Base-by-base conservation (phyloP, 2,888 invertebrate species). In the Alloplasta piceator region DNA sequence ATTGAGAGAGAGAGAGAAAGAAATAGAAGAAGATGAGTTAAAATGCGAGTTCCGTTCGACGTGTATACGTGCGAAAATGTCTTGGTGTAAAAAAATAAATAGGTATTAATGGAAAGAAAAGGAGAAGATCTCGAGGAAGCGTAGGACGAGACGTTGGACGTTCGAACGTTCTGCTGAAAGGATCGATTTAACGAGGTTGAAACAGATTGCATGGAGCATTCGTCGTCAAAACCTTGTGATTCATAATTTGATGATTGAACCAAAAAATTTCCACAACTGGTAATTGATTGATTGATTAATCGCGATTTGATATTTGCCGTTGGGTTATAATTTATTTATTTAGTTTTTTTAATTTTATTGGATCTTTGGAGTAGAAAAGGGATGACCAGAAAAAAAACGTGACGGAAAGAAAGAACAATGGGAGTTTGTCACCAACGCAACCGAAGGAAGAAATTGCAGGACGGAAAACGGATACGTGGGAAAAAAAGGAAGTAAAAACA, bases 1-100 rank as follows among this genome's bases (percentile, higher is more conserved):
- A 78, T 52, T 75, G 84, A 82, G 78, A 68, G 1, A 61, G 68
- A n/a, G 52, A 48, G 56, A 14, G 55, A 61, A 58, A 36, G 9
- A 12, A 14, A 38, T 16, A 64, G 14, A 50, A 46, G 36, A 38
- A 7, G 14, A 72, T n/a, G 41, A 61, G 66, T 56, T 26, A 2
- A 26, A 26, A 26, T 26, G 26, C 26, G 3, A 3, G 26, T 3
- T 26, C 26, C 26, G 26, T 26, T 26, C 26, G 26, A 3, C 26
- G 26, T 26, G 26, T 26, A 26, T 26, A 26, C 26, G 26, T 26
- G 26, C 26, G 26, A 3, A 26, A 26, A 26, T 26, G 26, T 26
- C 26, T 26, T 26, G 26, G 26, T 26, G 26, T 26, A 26, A 26
- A 26, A 26, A 26, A 26, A 26, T 26, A 26, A 26, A 26, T 26